Evolutionary conservation across 2,888 invertebrate genomes (phyloP), one percentile per base, ranked within the genome.

Genomic region (Agrenia bidenticulata): DNA sequence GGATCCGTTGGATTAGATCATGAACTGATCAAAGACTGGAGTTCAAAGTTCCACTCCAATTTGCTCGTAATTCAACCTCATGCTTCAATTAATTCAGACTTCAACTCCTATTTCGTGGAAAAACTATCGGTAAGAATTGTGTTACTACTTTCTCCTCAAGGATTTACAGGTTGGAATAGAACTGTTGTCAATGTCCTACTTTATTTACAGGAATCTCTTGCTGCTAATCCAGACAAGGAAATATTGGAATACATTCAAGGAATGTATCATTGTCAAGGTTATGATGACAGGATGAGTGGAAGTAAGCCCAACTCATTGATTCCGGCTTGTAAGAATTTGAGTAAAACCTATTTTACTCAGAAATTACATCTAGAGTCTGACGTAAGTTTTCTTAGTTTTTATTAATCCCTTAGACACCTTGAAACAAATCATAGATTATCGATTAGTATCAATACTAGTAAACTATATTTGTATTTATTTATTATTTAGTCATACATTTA

Each of bases 331-430:
- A 64, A 58, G 54, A 68, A 70, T 53, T 63, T 77, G n/a, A 72
- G 61, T 55, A 66, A 55, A 50, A 54, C 65, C 27, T 63, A 73
- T 23, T 53, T 77, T 17, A 66, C 69, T 23, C 60, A 66, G 41
- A 77, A 77, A 62, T 73, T 77, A 49, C 71, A 73, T 61, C 73
- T 76, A 24, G 77, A 77, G 39, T 64, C 77, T 17, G 77, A 77
- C 67, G 77, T 77, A 64, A 73, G 66, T 67, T n/a, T n/a, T n/a
- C n/a, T n/a, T n/a, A n/a, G n/a, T n/a, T n/a, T n/a, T n/a, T n/a
- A n/a, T n/a, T n/a, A n/a, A n/a, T n/a, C n/a, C n/a, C n/a, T n/a
- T n/a, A n/a, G n/a, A n/a, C n/a, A n/a, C n/a, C n/a, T n/a, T n/a
- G n/a, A n/a, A n/a, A n/a, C n/a, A n/a, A n/a, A n/a, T n/a, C n/a